Conservation (phyloP, 64 coral and sea anemone species). For the Porites australiensis region DNA sequence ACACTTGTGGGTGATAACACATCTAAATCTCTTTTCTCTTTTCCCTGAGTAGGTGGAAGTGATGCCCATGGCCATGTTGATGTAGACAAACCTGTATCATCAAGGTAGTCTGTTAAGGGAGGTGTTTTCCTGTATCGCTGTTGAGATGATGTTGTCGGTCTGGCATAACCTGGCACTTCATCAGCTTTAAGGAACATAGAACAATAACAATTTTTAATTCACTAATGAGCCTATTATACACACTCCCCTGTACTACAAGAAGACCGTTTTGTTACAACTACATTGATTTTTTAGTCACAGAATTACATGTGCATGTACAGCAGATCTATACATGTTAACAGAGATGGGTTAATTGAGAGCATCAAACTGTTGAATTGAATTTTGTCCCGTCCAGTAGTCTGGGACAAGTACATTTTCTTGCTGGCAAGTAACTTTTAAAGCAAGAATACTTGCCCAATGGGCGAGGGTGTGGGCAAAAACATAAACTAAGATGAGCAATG, state of each 20-base stretch:
- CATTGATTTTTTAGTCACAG: too few species aligned
- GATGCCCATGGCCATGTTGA: constrained; percentile 67
- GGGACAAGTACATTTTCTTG: too few species aligned
- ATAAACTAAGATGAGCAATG: too few species aligned
- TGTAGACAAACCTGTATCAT: constrained; percentile 66
- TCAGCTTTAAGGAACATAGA: constrained; percentile 25
- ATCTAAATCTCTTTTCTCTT: constrained; percentile 64
- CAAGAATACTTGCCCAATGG: too few species aligned
- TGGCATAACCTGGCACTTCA: constrained; percentile 85
- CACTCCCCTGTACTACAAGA: not conserved
- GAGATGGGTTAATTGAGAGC: too few species aligned
- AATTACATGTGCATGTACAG: too few species aligned
- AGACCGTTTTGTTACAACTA: too few species aligned
- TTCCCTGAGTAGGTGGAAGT: constrained; percentile 54
- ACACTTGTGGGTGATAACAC: constrained; percentile 54
- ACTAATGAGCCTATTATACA: not conserved
- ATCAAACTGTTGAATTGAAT: too few species aligned
- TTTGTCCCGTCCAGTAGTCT: too few species aligned
- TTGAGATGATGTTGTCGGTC: constrained; percentile 89
- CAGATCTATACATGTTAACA: too few species aligned
- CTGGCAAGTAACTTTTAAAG: too few species aligned
- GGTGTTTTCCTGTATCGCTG: constrained; percentile 89
- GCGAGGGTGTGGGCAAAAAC: too few species aligned
- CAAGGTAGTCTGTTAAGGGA: constrained; percentile 82
- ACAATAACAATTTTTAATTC: not conserved